Evolutionary conservation across 2,797 vertebrate species (phyloP), one percentile per base, ranked within the genome.

Genomic region (Vipera latastei): DNA sequence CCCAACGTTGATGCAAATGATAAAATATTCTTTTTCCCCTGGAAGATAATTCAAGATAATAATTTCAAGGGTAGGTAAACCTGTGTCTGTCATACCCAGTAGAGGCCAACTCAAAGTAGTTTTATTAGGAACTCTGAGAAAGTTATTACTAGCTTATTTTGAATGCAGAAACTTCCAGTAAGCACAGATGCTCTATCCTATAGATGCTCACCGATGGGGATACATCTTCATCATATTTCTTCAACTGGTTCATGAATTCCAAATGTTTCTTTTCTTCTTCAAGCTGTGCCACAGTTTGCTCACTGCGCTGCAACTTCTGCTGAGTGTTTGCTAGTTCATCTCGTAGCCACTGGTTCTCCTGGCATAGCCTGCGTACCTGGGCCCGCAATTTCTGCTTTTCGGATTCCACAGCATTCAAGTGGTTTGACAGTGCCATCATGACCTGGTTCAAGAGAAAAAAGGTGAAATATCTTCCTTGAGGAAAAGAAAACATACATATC

Each of bases 231-330:
- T 99, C 99, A 0, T 99, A 99, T 93, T 99, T 99, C 96, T 99
- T 99, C 88, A 99, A 98, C 98, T 99, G 99, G 96, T 99, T 99
- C 98, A 99, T 98, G 96, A 99, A 99, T 97, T 99, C 99, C 92
- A 99, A 98, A 95, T 99, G 99, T 89, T 99, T 99, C 97, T 99
- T 99, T 96, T 99, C 99, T 96, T 99, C 99, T 97, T 99, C 99
- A 87, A 99, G 98, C 96, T 99, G 99, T n/a, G 99, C 99, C 96
- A 99, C 99, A 0, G 96, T 99, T 96, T 99, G 99, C 59, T 99
- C 99, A 1, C 99, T 99, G 94, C 98, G 99, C 97, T 99, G 99
- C 88, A 99, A 98, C 97, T 99, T 99, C 97, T 99, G 99, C 97
- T 99, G 99, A 26, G 99, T 99, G 96, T 99, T 99, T 13, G 99